These are phyloP conservation scores for Exocentrus adspersus DNA, from an alignment of 2,888 invertebrate genomes.

Conservation along the genomic window DNA sequence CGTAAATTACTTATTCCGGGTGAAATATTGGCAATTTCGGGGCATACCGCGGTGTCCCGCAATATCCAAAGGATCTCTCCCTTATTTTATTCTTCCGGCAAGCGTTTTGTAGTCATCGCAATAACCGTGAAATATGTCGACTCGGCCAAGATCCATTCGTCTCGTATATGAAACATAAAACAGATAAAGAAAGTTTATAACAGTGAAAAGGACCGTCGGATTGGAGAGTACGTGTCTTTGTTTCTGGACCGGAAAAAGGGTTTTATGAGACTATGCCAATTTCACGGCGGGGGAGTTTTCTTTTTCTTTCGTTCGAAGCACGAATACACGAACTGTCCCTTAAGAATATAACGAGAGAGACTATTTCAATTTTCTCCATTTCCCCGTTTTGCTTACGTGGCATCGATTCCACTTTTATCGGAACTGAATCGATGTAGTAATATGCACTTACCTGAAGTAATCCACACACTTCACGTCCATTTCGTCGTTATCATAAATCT, in stretches of 20 bases:
- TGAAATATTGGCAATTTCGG: constrained; percentile 33
- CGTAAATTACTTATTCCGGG: constrained; percentile 30
- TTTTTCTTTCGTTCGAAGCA: not conserved
- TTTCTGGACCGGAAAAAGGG: constrained; percentile 2
- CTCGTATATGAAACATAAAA: constrained; percentile 34
- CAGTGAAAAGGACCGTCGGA: constrained; percentile 5
- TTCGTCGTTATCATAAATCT: no score
- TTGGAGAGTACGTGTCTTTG: constrained; percentile 11
- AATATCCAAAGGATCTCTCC: constrained; percentile 22
- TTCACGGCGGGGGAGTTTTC: not conserved
- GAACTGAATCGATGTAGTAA: no score
- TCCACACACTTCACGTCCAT: no score
- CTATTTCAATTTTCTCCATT: no score
- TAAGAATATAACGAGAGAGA: no score
- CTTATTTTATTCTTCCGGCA: constrained; percentile 37
- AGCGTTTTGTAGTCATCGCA: constrained; percentile 43
- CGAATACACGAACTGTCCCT: no score
- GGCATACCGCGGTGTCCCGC: constrained; percentile 18
- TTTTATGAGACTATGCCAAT: constrained; percentile 19
- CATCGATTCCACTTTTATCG: no score
- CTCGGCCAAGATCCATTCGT: constrained; percentile 23
- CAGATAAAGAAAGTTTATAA: constrained; percentile 28
- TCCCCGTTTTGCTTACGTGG: no score
- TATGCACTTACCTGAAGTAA: no score
- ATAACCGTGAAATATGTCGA: constrained; percentile 40